Conservation (phyloP, 2,113 vertebrate species). For the Eublepharis macularius region DNA sequence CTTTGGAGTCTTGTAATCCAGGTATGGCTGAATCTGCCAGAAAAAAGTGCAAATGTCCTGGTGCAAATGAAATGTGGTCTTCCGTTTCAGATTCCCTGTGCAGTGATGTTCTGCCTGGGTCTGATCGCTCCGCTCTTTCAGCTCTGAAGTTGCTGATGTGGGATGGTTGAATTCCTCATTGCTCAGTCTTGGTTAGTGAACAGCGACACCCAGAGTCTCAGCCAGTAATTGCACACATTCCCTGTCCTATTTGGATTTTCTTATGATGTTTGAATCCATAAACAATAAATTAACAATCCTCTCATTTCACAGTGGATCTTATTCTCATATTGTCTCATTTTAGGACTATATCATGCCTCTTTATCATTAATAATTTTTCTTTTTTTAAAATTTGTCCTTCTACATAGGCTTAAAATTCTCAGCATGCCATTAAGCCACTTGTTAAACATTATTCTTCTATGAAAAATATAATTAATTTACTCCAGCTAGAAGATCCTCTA, state of each 20-base stretch:
- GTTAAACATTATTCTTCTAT: not conserved
- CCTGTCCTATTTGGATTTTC: not conserved
- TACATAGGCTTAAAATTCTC: not conserved
- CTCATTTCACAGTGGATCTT: not conserved
- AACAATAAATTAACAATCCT: not conserved
- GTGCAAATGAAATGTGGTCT: not conserved
- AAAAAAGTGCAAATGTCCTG: not conserved
- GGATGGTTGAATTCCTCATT: conserved; percentile 18
- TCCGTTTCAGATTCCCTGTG: not conserved
- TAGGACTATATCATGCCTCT: not conserved
- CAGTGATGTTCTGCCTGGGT: not conserved
- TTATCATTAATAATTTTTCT: not conserved
- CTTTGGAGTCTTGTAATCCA: not conserved
- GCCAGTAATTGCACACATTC: conserved; percentile 65
- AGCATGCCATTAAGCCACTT: no score
- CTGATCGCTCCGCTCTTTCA: conserved; percentile 21
- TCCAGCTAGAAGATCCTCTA: not conserved
- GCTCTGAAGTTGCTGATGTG: not conserved
- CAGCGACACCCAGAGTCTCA: conserved; percentile 67
- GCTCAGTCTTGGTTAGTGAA: conserved; percentile 60
- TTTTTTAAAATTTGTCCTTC: not conserved
- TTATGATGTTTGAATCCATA: not conserved
- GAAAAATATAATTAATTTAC: not conserved
- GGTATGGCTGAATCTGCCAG: not conserved
- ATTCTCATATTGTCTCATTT: not conserved